A percentile compares a stretch with the other conserved stretches of the same genome.
Conservation (phyloP, 2,797 vertebrate species). For the Mycteria americana region DNA sequence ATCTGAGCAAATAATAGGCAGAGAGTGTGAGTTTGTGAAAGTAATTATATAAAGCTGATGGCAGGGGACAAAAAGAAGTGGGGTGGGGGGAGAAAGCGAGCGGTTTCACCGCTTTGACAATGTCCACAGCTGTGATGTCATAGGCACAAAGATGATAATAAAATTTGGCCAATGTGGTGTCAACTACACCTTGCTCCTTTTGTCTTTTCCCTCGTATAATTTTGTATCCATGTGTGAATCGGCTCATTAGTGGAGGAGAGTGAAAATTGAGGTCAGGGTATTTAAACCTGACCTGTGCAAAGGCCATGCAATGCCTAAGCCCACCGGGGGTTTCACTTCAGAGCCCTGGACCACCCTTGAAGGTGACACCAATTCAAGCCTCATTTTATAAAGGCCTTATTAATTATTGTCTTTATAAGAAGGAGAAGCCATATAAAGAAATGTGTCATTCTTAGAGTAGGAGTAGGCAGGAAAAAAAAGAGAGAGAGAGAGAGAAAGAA, state of each 20-base stretch:
- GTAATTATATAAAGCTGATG: constrained; percentile 72
- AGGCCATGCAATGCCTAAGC: constrained; percentile 90
- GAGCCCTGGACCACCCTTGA: constrained; percentile 89
- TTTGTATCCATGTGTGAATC: constrained; percentile 85
- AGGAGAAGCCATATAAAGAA: constrained; percentile 90
- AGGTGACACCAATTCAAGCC: constrained; percentile 93
- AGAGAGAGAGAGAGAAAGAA: constrained; percentile 79
- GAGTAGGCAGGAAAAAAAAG: constrained; percentile 83
- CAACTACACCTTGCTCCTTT: constrained; percentile 79
- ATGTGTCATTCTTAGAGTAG: constrained; percentile 92
- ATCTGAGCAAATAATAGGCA: constrained; percentile 65
- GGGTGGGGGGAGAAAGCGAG: not conserved
- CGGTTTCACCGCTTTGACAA: constrained; percentile 56
- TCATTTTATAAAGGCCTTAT: constrained; percentile 99
- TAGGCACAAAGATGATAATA: constrained; percentile 73
- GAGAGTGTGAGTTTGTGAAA: constrained; percentile 65
- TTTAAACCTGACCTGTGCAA: constrained; percentile 94
- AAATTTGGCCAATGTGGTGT: constrained; percentile 76
- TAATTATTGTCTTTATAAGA: constrained; percentile 99
- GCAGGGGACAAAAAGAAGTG: constrained; percentile 50
- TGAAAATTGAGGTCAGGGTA: constrained; percentile 98
- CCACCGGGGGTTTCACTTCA: constrained; percentile 87
- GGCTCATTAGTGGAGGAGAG: constrained; percentile 97
- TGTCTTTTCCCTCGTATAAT: constrained; percentile 75
- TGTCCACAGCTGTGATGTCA: constrained; percentile 79